These are phyloP conservation scores for Anas platyrhynchos DNA, from an alignment of 2,113 vertebrate species.

Conservation along the genomic window DNA sequence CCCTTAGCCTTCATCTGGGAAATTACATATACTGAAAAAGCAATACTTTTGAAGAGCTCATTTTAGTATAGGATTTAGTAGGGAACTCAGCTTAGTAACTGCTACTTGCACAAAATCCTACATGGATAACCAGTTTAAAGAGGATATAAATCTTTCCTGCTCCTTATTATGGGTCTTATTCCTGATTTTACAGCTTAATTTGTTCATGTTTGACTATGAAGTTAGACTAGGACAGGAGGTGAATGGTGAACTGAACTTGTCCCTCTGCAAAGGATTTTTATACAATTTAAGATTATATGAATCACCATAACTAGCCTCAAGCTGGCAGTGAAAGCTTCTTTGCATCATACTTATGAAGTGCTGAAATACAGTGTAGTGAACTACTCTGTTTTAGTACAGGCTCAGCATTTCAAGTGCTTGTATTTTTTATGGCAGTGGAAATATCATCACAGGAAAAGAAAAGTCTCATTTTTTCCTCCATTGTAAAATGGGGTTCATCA, in stretches of 20 bases:
- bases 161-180: conserved; percentile 4
- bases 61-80: not conserved
- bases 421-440: not conserved
- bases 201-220: not conserved
- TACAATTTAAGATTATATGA: not conserved
- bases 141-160: conserved; percentile 19
- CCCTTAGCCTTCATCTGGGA: not conserved
- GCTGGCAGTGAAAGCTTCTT: not conserved
- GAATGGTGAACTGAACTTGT: not conserved
- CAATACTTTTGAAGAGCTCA: not conserved
- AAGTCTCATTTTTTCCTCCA: not conserved
- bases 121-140: conserved; percentile 20
- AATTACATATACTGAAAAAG: not conserved
- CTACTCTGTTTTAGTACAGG: not conserved
- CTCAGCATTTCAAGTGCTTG: not conserved
- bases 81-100: not conserved
- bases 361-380: not conserved
- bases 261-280: not conserved
- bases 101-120: not conserved
- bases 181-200: conserved; percentile 26
- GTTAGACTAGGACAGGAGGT: not conserved
- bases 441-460: not conserved
- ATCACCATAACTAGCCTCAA: not conserved
- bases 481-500: not conserved
- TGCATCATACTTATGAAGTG: not conserved